Percentiles rank a stretch among this genome's conserved stretches.
Conservation (phyloP, 2,113 vertebrate genomes). For the Takifugu bimaculatus region DNA sequence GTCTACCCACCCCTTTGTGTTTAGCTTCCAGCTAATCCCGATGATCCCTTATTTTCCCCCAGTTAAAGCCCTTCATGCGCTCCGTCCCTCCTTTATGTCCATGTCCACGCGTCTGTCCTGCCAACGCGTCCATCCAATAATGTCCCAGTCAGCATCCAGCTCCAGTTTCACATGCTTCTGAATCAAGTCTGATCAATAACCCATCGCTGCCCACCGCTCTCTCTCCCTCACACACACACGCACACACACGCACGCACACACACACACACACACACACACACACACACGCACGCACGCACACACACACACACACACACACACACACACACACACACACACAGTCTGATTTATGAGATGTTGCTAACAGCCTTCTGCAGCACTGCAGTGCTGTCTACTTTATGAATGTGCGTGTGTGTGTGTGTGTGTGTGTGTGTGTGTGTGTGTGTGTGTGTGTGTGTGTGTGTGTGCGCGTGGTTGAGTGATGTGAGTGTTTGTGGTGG, state of each 20-base stretch:
- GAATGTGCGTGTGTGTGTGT: slow-evolving; percentile 28
- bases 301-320: slow-evolving; percentile 28
- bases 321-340: slow-evolving; percentile 43
- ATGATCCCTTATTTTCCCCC: slow-evolving; percentile 45
- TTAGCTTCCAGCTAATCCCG: slow-evolving; percentile 46
- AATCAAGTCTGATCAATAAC: slow-evolving; percentile 72
- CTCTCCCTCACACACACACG: slow-evolving; percentile 9
- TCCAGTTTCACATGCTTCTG: slow-evolving; percentile 46
- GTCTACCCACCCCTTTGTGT: slow-evolving; percentile 31
- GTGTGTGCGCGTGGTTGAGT: slow-evolving; percentile 55
- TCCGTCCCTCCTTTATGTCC: slow-evolving; percentile 19
- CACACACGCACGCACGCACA: slow-evolving; percentile 35
- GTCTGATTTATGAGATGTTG: slow-evolving; percentile 66
- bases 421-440: slow-evolving; percentile 40
- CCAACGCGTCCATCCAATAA: slow-evolving; percentile 51
- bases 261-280: slow-evolving; percentile 39
- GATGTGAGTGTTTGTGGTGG: slow-evolving; percentile 62
- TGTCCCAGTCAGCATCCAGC: slow-evolving; percentile 58
- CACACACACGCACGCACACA: slow-evolving; percentile 25
- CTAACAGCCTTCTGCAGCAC: slow-evolving; percentile 61
- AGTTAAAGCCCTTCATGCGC: slow-evolving; percentile 38
- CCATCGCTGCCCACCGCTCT: slow-evolving; percentile 11
- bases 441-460: slow-evolving; percentile 25
- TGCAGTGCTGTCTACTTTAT: slow-evolving; percentile 58
- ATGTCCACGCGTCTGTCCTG: slow-evolving; percentile 22